Base-by-base conservation (phyloP, 2,888 invertebrate species). In the Apantesis nais region DNA sequence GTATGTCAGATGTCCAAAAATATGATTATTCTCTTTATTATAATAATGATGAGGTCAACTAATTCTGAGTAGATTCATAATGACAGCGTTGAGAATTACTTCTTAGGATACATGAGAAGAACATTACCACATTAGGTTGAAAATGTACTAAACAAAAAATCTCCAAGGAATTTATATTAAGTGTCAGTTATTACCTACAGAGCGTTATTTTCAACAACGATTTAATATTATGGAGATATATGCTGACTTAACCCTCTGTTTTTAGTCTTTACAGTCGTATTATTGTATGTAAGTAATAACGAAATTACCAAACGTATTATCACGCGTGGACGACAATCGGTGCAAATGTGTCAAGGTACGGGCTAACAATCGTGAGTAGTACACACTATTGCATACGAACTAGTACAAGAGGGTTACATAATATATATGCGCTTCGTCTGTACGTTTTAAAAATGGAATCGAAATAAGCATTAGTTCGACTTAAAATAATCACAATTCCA, bases 271-370 rank as follows among this genome's bases (percentile, higher is more conserved):
- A 52, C 58, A 41, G 65, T 65, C 34, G 25, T 25, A 14, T n/a
- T 7, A 22, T 34, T 7, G 31, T n/a, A 8, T n/a, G 25, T 19
- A 16, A 52, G 34, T 29, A 31, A 1, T 62, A 73, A 79, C 77
- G 71, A 77, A 74, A 75, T 79, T 77, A 81, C 77, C 72, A 74
- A 77, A 81, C 73, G 64, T 67, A 71, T 74, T 79, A 77, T 74
- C 75, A 81, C 74, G 73, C 77, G 61, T 70, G 77, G 68, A 74
- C 72, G 76, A 79, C 80, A 78, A 81, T 81, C 77, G 75, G 73
- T 75, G 48, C 63, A 71, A 61, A 81, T 72, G 72, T 82, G 80
- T 80, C 80, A 80, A 78, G 80, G 80, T 16, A 71, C 73, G 74
- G 68, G 72, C 62, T 78, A 62, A 63, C 58, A 65, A 60, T 72